A percentile compares a stretch with the other conserved stretches of the same genome.
phyloP scores from a whole-genome alignment of 53 echinoderm and acorn worm genomes.

The Glandiceps talaboti region DNA sequence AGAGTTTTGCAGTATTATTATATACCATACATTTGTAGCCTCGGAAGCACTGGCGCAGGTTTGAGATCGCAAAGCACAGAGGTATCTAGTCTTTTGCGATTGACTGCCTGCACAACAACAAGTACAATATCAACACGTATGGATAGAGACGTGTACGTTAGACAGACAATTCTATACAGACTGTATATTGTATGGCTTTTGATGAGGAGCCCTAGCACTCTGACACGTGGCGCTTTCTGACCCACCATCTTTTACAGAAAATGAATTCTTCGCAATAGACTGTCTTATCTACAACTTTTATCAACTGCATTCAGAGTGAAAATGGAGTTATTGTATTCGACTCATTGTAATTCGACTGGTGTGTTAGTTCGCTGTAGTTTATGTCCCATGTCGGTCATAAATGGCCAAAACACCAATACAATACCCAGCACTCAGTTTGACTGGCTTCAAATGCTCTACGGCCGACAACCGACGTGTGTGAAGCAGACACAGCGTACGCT shows the following conservation, averaged over 20 bases:
- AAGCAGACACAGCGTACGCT: not conserved
- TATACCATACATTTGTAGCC: too few species aligned
- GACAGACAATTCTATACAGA: too few species aligned
- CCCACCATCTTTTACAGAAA: not conserved
- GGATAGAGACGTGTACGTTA: too few species aligned
- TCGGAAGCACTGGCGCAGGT: too few species aligned
- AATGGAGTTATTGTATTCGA: not conserved
- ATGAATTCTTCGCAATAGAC: not conserved
- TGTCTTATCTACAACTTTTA: not conserved
- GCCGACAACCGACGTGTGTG: not conserved
- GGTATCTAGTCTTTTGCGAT: too few species aligned
- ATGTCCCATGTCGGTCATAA: not conserved
- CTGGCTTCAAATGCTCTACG: not conserved
- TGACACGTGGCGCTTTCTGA: not conserved
- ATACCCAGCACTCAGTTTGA: not conserved
- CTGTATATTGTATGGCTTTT: too few species aligned
- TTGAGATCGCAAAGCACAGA: too few species aligned
- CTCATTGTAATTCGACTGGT: not conserved
- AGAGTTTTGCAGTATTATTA: too few species aligned
- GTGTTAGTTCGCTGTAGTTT: not conserved
- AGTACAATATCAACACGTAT: too few species aligned
- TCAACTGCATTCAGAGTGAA: not conserved
- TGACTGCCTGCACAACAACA: too few species aligned
- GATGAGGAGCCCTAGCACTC: not conserved
- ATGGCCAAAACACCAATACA: not conserved